Evolutionary conservation across 2,113 vertebrate species (phyloP), one percentile per base, ranked within the genome.

Genomic region (Oreamnos americanus): DNA sequence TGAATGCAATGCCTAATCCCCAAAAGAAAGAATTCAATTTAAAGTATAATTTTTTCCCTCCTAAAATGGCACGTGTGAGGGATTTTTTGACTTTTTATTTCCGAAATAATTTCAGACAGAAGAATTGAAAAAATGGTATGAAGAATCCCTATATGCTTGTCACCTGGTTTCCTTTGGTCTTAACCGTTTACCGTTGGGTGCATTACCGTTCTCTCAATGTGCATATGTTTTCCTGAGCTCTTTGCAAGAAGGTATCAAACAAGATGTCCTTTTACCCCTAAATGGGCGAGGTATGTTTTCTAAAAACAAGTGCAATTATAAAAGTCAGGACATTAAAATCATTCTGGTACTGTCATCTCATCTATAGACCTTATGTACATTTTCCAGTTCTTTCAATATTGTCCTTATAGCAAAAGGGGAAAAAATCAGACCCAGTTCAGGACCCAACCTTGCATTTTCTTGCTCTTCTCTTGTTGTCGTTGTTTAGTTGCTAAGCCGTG

Each of bases 21-120:
- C 45, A 84, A 85, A 89, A 39, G 74, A 71, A 95, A 96, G 81
- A 53, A 91, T 96, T 97, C 89, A 94, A 98, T 55, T 71, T 96
- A 96, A 97, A 96, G 2, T 76, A 19, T 67, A 71, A 64, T 36
- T 96, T 83, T 96, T 87, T 96, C 81, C 13, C 62, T 83, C 15
- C 78, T 47, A 94, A 96, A 90, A 79, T 90, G 58, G 55, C 55
- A 90, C 15, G 14, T 25, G 17, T 74, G 33, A 64, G 10, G 26
- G 26, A 2, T 55, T 74, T 79, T 67, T 84, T 91, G 4, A 57
- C 45, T 55, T 83, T 91, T 88, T 45, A 53, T 67, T 76, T 94
- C 91, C 86, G 6, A 89, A 36, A 71, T 60, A 84, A 95, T 93
- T 91, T 74, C 39, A 95, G 93, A 78, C n/a, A 62, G 57, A 96